Evolutionary conservation across 2,113 vertebrate genomes (phyloP), one percentile per base, ranked within the genome.

Genomic region (Amazona guildingii): DNA sequence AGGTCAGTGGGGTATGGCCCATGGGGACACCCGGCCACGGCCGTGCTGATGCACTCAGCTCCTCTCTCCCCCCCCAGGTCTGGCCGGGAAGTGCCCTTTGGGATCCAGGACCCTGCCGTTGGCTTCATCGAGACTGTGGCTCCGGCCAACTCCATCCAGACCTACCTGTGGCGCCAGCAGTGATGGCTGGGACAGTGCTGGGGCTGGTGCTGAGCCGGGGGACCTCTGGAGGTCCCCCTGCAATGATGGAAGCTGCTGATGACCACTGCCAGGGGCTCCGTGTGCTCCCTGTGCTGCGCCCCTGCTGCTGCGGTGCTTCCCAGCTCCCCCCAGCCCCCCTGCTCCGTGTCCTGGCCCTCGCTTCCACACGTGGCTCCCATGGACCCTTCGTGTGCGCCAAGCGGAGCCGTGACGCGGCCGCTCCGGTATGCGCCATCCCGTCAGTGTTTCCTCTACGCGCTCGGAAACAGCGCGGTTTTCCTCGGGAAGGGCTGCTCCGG

Each of bases 141-240:
- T 69, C 98, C 98, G 0, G 98, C 98, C 31, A 96, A 97, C 61
- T 99, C 99, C 69, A 97, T 99, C 90, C 98, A 99, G 85, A 99
- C 99, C 13, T 98, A 99, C 10, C 94, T 98, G 37, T 99, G 99
- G 99, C 97, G 82, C 61, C 98, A 97, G 87, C 89, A 88, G 43
- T 97, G 96, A 97, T 0, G 19, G 10, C 41, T 35, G 10, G 62
- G 27, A 29, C 24, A 7, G 16, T 20, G 59, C 64, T 72, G 79
- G 18, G 54, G 39, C 7, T 0, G 4, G 62, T 1, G 11, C 35
- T 2, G 5, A 13, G 17, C 17, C 2, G 21, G 39, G 13, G 12
- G 12, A 21, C 3, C 17, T 23, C 39, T 0, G 2, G 27, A 21
- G 7, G 2, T n/a, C 41, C 9, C 39, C 37, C 57, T 57, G 55